Conservation (phyloP, 2,888 invertebrate genomes). For the Slavum lentiscoides region DNA sequence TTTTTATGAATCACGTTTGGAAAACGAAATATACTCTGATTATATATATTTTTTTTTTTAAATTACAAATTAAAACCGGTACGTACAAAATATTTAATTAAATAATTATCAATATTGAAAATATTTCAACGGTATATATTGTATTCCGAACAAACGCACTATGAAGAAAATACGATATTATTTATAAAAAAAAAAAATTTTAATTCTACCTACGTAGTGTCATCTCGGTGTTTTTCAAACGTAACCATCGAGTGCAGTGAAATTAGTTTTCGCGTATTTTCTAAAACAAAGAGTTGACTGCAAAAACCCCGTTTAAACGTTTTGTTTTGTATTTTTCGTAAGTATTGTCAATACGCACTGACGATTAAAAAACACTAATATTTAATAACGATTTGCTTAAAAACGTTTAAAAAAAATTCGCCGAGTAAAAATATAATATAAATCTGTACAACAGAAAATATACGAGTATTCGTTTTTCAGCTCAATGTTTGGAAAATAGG, state of each 20-base stretch:
- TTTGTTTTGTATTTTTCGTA: not conserved
- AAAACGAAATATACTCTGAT: not conserved
- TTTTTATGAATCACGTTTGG: not conserved
- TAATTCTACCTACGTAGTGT: too few species aligned
- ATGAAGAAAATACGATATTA: too few species aligned
- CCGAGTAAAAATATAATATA: not conserved
- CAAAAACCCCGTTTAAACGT: too few species aligned
- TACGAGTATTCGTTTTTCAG: not conserved
- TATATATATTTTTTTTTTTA: not conserved
- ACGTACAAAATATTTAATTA: not conserved
- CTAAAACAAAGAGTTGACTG: too few species aligned
- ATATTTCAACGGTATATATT: too few species aligned
- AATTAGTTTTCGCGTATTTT: too few species aligned
- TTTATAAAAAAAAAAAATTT: too few species aligned
- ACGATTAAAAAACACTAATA: not conserved
- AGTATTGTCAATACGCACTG: not conserved
- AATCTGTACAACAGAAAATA: not conserved
- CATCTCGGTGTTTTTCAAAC: too few species aligned
- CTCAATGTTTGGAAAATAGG: too few species aligned
- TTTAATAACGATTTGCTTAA: not conserved
- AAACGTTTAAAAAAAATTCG: not conserved
- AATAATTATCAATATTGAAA: too few species aligned
- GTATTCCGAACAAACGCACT: too few species aligned
- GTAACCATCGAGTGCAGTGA: too few species aligned
- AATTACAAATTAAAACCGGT: not conserved